Evolutionary conservation across 2,888 invertebrate genomes (phyloP).

Genomic region (Patella pellucida): DNA sequence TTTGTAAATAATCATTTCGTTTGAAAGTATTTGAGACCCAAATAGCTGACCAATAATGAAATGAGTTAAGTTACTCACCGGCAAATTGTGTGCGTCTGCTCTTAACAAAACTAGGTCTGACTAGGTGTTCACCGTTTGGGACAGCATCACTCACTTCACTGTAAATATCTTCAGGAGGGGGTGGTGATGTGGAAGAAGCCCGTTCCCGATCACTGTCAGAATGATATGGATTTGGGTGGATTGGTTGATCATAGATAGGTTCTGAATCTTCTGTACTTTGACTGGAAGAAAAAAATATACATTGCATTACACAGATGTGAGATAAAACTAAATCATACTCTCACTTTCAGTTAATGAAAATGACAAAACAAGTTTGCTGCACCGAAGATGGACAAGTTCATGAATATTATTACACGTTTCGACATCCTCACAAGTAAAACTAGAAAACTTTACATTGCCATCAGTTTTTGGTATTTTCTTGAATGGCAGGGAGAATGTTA

Average conservation of each 20-base stretch:
- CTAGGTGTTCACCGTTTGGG: constrained; percentile 73
- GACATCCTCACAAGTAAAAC: too few relatives aligned
- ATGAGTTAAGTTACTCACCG: constrained; percentile 70
- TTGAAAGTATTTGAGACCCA: neutral
- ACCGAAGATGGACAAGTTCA: too few relatives aligned
- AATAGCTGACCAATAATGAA: neutral
- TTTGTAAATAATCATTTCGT: neutral
- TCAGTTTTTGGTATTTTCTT: neutral
- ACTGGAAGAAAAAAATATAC: constrained; percentile 35
- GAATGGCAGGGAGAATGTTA: neutral
- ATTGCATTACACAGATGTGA: neutral
- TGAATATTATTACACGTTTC: too few relatives aligned
- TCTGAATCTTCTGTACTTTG: constrained; percentile 68
- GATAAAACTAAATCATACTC: too few relatives aligned
- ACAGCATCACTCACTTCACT: constrained; percentile 68
- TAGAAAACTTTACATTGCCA: too few relatives aligned
- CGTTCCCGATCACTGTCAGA: constrained; percentile 61
- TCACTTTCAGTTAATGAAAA: too few relatives aligned
- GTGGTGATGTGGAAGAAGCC: constrained; percentile 70
- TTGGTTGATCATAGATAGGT: constrained; percentile 77
- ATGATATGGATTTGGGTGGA: constrained; percentile 56
- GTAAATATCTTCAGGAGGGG: constrained; percentile 61
- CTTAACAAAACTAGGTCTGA: constrained; percentile 72
- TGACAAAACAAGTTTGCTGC: too few relatives aligned
- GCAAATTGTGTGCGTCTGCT: constrained; percentile 73